Conservation (phyloP, 2,113 vertebrate genomes). For the Neodontobutis hainanensis region DNA sequence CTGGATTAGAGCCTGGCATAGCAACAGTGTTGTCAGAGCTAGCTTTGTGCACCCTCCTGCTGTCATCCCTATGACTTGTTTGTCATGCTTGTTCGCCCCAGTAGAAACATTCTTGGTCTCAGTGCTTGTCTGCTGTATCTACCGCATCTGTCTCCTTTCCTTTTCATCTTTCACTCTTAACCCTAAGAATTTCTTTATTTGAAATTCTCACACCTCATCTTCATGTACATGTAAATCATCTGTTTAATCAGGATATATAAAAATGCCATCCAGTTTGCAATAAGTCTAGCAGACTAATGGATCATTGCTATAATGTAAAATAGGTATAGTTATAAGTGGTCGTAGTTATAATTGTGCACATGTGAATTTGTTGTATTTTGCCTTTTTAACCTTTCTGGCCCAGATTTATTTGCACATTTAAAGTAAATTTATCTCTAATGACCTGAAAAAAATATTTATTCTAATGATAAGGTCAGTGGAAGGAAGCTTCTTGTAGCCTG, state of each 20-base stretch:
- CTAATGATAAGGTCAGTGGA: conserved; percentile 20
- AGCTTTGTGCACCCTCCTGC: conserved; percentile 42
- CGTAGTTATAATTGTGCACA: conserved; percentile 71
- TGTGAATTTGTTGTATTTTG: conserved; percentile 66
- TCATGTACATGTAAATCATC: conserved; percentile 36
- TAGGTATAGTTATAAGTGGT: conserved; percentile 73
- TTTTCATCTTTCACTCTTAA: conserved; percentile 43
- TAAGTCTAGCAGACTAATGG: conserved; percentile 62
- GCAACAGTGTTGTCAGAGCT: conserved; percentile 61
- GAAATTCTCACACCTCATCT: conserved; percentile 22
- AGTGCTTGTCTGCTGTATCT: conserved; percentile 2
- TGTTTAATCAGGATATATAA: conserved; percentile 50
- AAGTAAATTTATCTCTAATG: neutral
- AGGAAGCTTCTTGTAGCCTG: conserved; percentile 35
- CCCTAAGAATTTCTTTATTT: conserved; percentile 30
- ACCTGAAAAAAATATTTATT: conserved; percentile 23
- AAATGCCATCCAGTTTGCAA: conserved; percentile 55
- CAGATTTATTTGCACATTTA: conserved; percentile 69
- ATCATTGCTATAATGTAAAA: conserved; percentile 70
- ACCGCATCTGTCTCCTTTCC: conserved; percentile 17
- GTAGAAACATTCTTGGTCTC: conserved; percentile 45
- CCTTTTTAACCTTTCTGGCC: conserved; percentile 57
- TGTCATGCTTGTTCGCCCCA: conserved; percentile 27
- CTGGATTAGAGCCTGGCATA: conserved; percentile 65
- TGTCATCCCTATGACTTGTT: conserved; percentile 36